Percentiles rank a stretch among this genome's conserved stretches.
phyloP scores from a whole-genome alignment of 2,113 vertebrate genomes.

The Poecilia latipinna region DNA sequence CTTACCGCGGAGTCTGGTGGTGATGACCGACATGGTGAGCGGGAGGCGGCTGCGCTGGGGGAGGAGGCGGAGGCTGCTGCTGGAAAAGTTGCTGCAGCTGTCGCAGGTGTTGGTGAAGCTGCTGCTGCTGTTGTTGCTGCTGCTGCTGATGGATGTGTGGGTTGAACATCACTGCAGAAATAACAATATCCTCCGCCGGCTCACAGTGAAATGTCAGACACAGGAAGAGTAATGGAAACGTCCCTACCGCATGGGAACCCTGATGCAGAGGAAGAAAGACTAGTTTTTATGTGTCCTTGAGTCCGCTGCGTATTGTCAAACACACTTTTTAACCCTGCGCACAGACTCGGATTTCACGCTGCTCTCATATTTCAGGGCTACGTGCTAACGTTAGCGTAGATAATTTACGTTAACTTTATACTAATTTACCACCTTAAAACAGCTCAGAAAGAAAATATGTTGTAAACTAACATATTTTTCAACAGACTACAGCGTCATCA shows the following conservation, averaged over 20 bases:
- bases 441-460: neutral
- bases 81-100: slow-evolving; percentile 89
- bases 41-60: slow-evolving; percentile 76
- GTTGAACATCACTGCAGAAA: slow-evolving; percentile 85
- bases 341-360: slow-evolving; percentile 59
- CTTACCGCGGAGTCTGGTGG: slow-evolving; percentile 85
- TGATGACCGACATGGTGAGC: slow-evolving; percentile 78
- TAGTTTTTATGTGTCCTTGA: neutral
- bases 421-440: neutral
- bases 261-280: neutral
- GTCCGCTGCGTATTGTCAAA: neutral
- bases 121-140: slow-evolving; percentile 83
- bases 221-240: neutral
- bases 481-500: fast-evolving
- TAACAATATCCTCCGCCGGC: slow-evolving; percentile 4
- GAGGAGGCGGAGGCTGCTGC: slow-evolving; percentile 75
- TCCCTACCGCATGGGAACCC: neutral
- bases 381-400: slow-evolving; percentile 49
- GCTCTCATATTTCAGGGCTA: slow-evolving; percentile 42
- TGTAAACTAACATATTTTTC: fast-evolving
- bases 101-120: slow-evolving; percentile 89
- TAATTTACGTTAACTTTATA: neutral
- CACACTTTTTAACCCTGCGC: slow-evolving; percentile 19
- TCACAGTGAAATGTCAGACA: slow-evolving; percentile 22
- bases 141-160: slow-evolving; percentile 85